These are phyloP conservation scores for Pelobates fuscus DNA, from an alignment of 2,113 vertebrate species.

Conservation along the genomic window DNA sequence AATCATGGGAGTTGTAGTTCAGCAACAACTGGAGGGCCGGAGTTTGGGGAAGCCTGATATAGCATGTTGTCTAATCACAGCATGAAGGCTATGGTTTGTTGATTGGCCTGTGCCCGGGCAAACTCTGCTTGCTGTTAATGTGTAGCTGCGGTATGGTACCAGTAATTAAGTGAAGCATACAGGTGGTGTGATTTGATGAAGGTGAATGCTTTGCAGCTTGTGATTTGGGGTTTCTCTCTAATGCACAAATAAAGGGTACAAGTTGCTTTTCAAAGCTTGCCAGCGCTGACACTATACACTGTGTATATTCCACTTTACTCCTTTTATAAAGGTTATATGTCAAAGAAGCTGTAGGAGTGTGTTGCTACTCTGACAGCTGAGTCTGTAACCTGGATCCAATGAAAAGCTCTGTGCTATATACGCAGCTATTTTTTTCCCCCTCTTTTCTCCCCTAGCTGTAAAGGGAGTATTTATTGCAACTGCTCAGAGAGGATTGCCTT, in stretches of 20 bases:
- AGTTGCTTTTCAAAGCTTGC: constrained; percentile 19
- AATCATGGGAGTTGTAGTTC: too few species aligned
- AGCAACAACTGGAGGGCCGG: too few species aligned
- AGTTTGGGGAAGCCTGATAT: too few species aligned
- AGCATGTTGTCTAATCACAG: too few species aligned
- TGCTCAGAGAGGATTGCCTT: constrained; percentile 35
- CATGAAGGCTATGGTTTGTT: too few species aligned
- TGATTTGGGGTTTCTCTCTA: not conserved
- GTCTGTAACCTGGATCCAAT: constrained; percentile 7
- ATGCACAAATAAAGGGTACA: not conserved
- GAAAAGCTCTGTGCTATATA: not conserved
- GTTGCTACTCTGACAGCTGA: constrained; percentile 4
- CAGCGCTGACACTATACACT: not conserved
- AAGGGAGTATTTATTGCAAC: constrained; percentile 32
- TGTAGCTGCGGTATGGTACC: too few species aligned
- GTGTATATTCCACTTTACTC: not conserved
- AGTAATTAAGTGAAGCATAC: not conserved
- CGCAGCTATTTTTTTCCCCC: not conserved
- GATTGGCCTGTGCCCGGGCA: too few species aligned
- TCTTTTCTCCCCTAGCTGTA: not conserved
- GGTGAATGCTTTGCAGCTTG: not conserved
- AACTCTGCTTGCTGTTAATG: too few species aligned
- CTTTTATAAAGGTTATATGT: not conserved
- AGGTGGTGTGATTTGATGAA: not conserved
- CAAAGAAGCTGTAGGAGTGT: not conserved